Percentiles rank a stretch among this genome's conserved stretches.
These are phyloP conservation scores for Myripristis jacobus DNA, from an alignment of 2,797 vertebrate genomes.

Conservation along the genomic window DNA sequence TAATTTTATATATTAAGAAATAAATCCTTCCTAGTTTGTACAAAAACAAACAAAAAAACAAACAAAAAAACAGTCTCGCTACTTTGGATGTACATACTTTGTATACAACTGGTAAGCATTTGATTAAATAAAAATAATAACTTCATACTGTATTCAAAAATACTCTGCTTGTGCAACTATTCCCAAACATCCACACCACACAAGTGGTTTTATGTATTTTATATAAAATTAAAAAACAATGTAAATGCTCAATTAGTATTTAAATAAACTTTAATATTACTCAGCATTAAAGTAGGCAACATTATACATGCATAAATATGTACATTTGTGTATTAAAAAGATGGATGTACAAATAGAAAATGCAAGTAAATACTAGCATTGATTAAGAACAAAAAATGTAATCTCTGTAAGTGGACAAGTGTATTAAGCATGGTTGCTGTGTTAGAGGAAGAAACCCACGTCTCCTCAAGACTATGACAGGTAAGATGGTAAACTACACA, in stretches of 20 bases:
- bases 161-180: constrained; percentile 24
- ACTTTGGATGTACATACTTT: constrained; percentile 89
- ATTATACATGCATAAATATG: constrained; percentile 33
- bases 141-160: constrained; percentile 67
- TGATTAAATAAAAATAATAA: constrained; percentile 84
- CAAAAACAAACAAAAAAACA: constrained; percentile 64
- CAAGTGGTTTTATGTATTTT: background rate
- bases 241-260: background rate
- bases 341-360: background rate
- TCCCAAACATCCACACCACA: constrained; percentile 9
- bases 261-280: constrained; percentile 60
- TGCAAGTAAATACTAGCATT: background rate
- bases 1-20: constrained; percentile 83
- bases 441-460: background rate
- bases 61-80: constrained; percentile 66
- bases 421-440: background rate
- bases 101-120: constrained; percentile 81
- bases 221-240: background rate
- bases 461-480: background rate
- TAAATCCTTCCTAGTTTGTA: constrained; percentile 83
- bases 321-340: constrained; percentile 2
- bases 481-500: constrained; percentile 48
- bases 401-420: background rate
- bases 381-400: constrained; percentile 5
- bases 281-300: constrained; percentile 25